Evolutionary conservation across 2,113 vertebrate genomes (phyloP), one percentile per base, ranked within the genome.

Genomic region (Pyrgilauda ruficollis): DNA sequence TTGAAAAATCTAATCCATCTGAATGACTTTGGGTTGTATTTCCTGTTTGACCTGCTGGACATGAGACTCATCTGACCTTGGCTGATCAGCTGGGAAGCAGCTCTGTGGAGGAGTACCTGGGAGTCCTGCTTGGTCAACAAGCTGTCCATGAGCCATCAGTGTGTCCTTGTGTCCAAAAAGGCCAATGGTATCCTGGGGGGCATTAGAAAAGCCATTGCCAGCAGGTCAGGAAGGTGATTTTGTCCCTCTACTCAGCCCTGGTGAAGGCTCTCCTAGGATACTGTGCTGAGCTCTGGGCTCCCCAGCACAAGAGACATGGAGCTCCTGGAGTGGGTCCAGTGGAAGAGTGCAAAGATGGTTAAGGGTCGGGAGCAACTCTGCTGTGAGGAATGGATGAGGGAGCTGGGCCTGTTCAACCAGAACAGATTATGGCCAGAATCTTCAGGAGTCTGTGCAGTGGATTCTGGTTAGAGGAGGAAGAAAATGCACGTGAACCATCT

Each of bases 91-190:
- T 50, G 31, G 35, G 14, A 58, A 66, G 43, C 5, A 73, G 22
- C 27, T 58, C 44, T 58, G 10, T 0, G 0, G 50, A 37, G 33
- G n/a, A 72, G 16, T 11, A 58, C 23, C 12, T 33, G 37, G 26
- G 26, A 1, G 6, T 66, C 5, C 49, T 80, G 43, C 1, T 0
- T 64, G 58, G 8, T 19, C 35, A 43, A 0, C 35, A 56, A 31
- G 31, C 17, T 58, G 31, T 50, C 44, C 27, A 6, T 9, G 50
- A 66, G 1, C 31, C 50, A 58, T 2, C 67, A 27, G 26, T 27
- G 76, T n/a, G 75, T 3, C 17, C 26, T 5, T 14, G 26, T 33
- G 31, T 50, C 41, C 56, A n/a, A 14, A 64, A 11, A 62, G 28
- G 11, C 20, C 30, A 31, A 2, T 18, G 17, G 14, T 22, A 1